Conservation (phyloP, 1,140 invertebrate genomes). For the Palaemon carinicauda region DNA sequence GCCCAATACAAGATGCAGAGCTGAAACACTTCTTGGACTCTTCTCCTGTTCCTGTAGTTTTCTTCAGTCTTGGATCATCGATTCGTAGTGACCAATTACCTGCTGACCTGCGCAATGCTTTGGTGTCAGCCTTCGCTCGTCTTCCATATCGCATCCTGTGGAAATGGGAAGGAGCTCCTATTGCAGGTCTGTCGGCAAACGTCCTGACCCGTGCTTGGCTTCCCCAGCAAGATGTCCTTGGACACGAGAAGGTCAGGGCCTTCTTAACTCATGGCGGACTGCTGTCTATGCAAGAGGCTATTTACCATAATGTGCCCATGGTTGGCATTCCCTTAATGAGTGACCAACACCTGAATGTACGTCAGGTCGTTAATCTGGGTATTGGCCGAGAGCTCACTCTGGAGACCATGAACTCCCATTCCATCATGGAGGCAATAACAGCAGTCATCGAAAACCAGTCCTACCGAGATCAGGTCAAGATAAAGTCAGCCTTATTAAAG, state of each 20-base stretch:
- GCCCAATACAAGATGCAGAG: slow-evolving; percentile 55
- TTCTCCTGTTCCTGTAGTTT: slow-evolving; percentile 33
- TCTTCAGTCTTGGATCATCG: slow-evolving; percentile 56
- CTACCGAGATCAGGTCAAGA: slow-evolving; percentile 19
- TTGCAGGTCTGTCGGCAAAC: slow-evolving; percentile 50
- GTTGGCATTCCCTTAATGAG: slow-evolving; percentile 75
- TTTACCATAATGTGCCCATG: slow-evolving; percentile 76
- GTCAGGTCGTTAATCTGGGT: slow-evolving; percentile 66
- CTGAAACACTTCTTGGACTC: slow-evolving; percentile 48
- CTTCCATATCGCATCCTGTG: slow-evolving; percentile 59
- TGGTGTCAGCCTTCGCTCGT: slow-evolving; percentile 47
- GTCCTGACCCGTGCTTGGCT: slow-evolving; percentile 58
- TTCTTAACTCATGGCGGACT: slow-evolving; percentile 79
- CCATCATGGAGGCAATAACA: slow-evolving; percentile 38
- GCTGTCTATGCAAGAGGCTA: slow-evolving; percentile 75
- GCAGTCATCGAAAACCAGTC: slow-evolving; percentile 33
- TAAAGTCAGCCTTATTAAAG: slow-evolving; percentile 37
- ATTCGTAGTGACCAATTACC: slow-evolving; percentile 56
- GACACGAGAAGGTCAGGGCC: slow-evolving; percentile 59
- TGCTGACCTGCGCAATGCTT: not conserved
- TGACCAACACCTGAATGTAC: slow-evolving; percentile 67
- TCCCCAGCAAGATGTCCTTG: slow-evolving; percentile 60
- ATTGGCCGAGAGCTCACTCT: slow-evolving; percentile 64
- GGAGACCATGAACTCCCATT: slow-evolving; percentile 38
- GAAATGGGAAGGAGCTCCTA: slow-evolving; percentile 60